Evolutionary conservation across 1,140 invertebrate genomes (phyloP).

Genomic region (Pygmarrhopalites habei): DNA sequence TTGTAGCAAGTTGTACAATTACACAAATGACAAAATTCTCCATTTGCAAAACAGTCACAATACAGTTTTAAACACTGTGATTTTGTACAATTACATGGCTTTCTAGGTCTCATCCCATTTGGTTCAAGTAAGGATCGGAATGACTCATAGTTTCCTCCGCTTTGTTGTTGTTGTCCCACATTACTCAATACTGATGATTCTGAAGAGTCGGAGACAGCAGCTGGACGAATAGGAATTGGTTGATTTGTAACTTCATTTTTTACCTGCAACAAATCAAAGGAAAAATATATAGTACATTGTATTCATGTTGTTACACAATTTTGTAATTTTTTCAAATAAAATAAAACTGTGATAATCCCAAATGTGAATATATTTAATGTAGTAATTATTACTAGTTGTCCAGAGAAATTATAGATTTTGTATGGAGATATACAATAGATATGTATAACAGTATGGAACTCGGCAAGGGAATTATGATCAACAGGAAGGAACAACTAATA

Average conservation of each 20-base stretch:
- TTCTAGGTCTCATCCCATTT: conserved; percentile 69
- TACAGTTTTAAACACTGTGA: conserved; percentile 98
- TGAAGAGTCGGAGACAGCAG: conserved; percentile 8
- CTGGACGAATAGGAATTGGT: conserved; percentile 33
- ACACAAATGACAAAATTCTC: conserved; percentile 96
- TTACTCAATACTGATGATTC: conserved; percentile 2
- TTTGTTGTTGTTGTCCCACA: conserved; percentile 11
- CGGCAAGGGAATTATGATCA: no score
- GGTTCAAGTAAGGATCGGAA: conserved; percentile 48
- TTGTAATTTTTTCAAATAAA: no score
- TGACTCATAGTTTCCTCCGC: conserved; percentile 37
- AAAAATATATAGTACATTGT: not conserved
- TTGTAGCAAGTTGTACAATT: conserved; percentile 98
- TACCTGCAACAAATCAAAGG: conserved; percentile 26
- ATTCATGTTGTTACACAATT: no score
- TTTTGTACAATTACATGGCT: conserved; percentile 98
- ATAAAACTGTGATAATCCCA: no score
- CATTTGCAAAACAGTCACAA: conserved; percentile 99
- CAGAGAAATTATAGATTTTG: no score
- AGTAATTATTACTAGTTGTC: no score
- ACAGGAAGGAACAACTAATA: no score
- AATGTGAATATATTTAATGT: no score
- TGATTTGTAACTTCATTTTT: conserved; percentile 24
- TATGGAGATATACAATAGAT: no score
- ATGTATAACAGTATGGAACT: no score